Evolutionary conservation across 2,888 invertebrate genomes (phyloP).

Genomic region (Diarsia mendica): DNA sequence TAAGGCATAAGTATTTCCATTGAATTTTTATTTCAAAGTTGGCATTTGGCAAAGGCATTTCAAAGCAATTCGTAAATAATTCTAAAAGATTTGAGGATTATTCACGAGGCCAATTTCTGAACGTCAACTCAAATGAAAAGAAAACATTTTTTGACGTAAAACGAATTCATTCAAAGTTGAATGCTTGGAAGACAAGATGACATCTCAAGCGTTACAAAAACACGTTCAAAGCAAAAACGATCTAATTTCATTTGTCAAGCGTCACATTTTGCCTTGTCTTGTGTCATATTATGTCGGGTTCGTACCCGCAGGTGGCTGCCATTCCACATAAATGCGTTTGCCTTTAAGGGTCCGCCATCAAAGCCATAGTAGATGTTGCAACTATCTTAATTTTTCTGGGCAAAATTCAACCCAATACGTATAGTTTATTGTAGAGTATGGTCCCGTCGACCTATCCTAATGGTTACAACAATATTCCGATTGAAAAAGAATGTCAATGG

Average conservation of each 20-base stretch:
- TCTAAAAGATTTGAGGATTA: not conserved
- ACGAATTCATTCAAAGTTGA: not conserved
- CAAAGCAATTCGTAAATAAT: slow-evolving; percentile 1
- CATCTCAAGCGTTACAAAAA: slow-evolving; percentile 1
- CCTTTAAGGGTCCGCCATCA: not conserved
- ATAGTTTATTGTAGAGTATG: not conserved
- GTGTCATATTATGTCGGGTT: slow-evolving; percentile 5
- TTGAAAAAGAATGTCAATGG: no score
- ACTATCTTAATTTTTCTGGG: not conserved
- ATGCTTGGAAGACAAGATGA: not conserved
- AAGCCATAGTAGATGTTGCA: not conserved
- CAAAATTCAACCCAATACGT: not conserved
- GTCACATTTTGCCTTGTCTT: slow-evolving; percentile 16
- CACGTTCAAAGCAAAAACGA: slow-evolving; percentile 1
- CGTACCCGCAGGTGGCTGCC: not conserved
- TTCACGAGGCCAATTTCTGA: not conserved
- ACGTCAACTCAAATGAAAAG: slow-evolving; percentile 7
- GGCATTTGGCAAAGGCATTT: not conserved
- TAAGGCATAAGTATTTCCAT: not conserved
- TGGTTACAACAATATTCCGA: no score
- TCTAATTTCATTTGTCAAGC: not conserved
- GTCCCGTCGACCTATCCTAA: no score
- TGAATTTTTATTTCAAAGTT: not conserved
- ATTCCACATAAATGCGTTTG: slow-evolving; percentile 3
- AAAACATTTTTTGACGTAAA: not conserved